Evolutionary conservation across 1,140 invertebrate genomes (phyloP), one percentile per base, ranked within the genome.

Genomic region (Wiebesia pumilae): DNA sequence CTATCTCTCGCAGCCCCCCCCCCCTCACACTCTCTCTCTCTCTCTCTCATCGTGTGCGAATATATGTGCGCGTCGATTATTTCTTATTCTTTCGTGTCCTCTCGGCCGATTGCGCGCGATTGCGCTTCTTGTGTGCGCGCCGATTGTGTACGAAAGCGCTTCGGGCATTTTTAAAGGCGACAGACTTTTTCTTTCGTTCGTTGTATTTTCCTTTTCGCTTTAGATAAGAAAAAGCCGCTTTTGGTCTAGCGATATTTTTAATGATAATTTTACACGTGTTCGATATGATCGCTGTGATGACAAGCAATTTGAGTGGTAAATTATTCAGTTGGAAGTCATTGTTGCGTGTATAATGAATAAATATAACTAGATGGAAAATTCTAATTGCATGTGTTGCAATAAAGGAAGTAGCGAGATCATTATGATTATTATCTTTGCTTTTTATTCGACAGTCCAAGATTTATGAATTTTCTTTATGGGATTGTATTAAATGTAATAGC

Each of bases 61-160:
- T 75, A 14, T 10, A 14, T 27, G 24, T 33, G 58, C 67, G 12
- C 78, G n/a, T 62, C 84, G 78, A 85, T 85, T 85, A 73, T 85
- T 85, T 62, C 84, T 85, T 81, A 73, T 81, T 85, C 84, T 85
- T 75, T 80, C 67, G 30, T 40, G 75, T 51, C 40, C 30, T 85
- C 77, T 47, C 83, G 77, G 40, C 19, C 77, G 75, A 85, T 79
- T 83, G 67, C 81, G 69, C 69, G 14, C 65, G 62, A 81, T 81
- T 83, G 54, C 69, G 71, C 35, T 62, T 33, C 82, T 62, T 27
- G 58, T 27, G 24, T 62, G 51, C 51, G 10, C 51, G 51, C 19
- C 51, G 51, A 14, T 16, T 27, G 58, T 27, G 4, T 27, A 62
- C 58, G 24, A 27, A 62, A 62, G 58, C 58, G 58, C 58, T 62